phyloP scores from a whole-genome alignment of 1,140 invertebrate genomes.

The Plectrocnemia conspersa region DNA sequence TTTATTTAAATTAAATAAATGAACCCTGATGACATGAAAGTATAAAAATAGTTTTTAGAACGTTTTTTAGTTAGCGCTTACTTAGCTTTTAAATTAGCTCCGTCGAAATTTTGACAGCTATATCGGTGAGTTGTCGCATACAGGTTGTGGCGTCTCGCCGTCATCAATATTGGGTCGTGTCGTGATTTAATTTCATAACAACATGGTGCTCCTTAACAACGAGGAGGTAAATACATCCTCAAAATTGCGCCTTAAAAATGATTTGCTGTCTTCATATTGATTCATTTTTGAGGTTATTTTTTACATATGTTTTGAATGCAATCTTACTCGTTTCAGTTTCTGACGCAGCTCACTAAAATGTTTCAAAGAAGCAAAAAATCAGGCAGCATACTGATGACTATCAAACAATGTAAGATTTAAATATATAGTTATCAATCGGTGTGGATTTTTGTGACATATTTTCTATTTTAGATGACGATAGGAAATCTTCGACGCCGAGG shows the following conservation, averaged over 20 bases:
- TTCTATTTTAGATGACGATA: conserved; percentile 62
- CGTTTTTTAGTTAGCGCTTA: too few relatives aligned
- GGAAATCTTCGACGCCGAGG: conserved; percentile 60
- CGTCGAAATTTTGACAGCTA: too few relatives aligned
- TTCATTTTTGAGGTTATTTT: neutral
- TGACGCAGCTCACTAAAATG: conserved; percentile 56
- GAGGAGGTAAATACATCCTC: conserved; percentile 50
- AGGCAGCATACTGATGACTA: conserved; percentile 56
- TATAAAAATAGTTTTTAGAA: too few relatives aligned
- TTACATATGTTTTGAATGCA: conserved; percentile 30
- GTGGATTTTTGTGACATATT: neutral
- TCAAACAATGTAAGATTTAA: conserved; percentile 60
- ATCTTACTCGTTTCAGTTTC: conserved; percentile 55
- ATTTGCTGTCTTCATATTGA: conserved; percentile 25
- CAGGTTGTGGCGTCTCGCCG: too few relatives aligned
- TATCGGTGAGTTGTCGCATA: too few relatives aligned
- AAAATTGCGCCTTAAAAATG: conserved; percentile 15
- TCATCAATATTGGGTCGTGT: neutral
- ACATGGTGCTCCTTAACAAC: conserved; percentile 59
- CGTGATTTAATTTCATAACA: conserved; percentile 10
- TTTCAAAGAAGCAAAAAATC: conserved; percentile 55
- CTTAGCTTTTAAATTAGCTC: too few relatives aligned
- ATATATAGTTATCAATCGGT: neutral
- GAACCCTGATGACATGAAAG: too few relatives aligned
- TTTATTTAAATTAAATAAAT: too few relatives aligned